Evolutionary conservation across 2,113 vertebrate species (phyloP), one percentile per base, ranked within the genome.

Genomic region (Sturnira hondurensis): DNA sequence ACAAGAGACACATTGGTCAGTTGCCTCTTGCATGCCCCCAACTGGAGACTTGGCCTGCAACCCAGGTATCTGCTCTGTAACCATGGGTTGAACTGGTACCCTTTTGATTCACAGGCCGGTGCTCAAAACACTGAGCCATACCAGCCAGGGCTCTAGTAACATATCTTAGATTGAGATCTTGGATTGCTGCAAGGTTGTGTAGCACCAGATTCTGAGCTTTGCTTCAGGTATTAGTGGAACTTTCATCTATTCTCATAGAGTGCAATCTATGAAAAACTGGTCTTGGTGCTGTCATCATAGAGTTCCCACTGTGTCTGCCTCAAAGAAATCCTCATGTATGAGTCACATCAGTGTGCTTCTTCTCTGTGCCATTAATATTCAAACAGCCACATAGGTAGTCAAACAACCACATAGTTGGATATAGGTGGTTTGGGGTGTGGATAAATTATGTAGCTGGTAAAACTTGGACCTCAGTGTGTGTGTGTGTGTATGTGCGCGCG

Each of bases 201-300:
- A 71, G 87, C 65, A 88, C 61, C 41, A 96, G 61, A 73, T 85
- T 95, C 26, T 91, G 56, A 88, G 71, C 86, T 93, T 94, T 93
- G 38, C 70, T 95, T 96, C n/a, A 89, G 61, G 61, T 89, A 77
- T 80, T 95, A 94, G 77, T 96, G 77, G 33, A 74, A 94, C 58
- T 95, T 95, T 94, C 70, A 92, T 82, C 95, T 47, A 74, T 91
- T 82, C 38, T 95, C 58, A 43, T 41, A 86, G 73, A 94, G 78
- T 74, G 28, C 52, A 95, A 81, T 93, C 71, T 95, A 4, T 93
- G 67, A 87, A 81, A 90, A 91, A 68, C 61, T 74, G 19, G 14
- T 84, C 87, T 97, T 93, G 68, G 54, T 95, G 56, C 71, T 92
- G 13, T 93, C 36, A 50, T 77, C 50, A 36, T 88, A 74, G 54